phyloP scores from a whole-genome alignment of 2,888 invertebrate species.

The Diabrotica balteata region DNA sequence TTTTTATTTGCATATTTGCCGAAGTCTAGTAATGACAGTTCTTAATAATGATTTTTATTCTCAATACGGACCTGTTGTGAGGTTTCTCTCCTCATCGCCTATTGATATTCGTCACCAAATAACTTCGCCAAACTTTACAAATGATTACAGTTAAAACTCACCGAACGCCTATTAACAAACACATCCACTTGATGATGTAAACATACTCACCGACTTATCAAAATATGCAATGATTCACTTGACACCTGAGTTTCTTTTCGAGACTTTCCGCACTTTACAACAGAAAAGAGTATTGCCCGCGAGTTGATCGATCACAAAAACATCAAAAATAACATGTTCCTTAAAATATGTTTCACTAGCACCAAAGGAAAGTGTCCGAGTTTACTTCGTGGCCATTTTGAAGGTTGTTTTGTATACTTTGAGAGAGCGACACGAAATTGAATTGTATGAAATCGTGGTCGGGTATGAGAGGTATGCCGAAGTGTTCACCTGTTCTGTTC shows the following conservation, averaged over 20 bases:
- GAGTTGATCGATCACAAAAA: conserved; percentile 1
- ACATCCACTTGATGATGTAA: conserved; percentile 18
- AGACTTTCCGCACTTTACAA: conserved; percentile 6
- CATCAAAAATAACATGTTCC: conserved; percentile 5
- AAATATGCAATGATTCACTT: conserved; percentile 17
- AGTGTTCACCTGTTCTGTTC: conserved; percentile 27
- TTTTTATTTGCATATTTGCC: too few species aligned
- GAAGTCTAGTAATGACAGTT: too few species aligned
- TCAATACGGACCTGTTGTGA: not conserved
- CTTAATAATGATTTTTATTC: too few species aligned
- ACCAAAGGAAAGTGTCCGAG: conserved; percentile 4
- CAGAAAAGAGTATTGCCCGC: not conserved
- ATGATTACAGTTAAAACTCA: not conserved
- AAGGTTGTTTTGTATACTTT: not conserved
- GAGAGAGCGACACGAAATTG: conserved; percentile 10
- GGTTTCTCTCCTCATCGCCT: conserved; percentile 8
- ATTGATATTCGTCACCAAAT: not conserved
- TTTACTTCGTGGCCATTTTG: conserved; percentile 20
- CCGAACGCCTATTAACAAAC: conserved; percentile 2
- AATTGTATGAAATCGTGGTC: conserved; percentile 14
- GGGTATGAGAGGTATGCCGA: conserved; percentile 18
- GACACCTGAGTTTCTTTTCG: conserved; percentile 19
- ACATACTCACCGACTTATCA: conserved; percentile 21
- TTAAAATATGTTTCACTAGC: conserved; percentile 8
- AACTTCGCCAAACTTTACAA: not conserved